Evolutionary conservation across 1,140 invertebrate genomes (phyloP).

Genomic region (Drosophila orena): DNA sequence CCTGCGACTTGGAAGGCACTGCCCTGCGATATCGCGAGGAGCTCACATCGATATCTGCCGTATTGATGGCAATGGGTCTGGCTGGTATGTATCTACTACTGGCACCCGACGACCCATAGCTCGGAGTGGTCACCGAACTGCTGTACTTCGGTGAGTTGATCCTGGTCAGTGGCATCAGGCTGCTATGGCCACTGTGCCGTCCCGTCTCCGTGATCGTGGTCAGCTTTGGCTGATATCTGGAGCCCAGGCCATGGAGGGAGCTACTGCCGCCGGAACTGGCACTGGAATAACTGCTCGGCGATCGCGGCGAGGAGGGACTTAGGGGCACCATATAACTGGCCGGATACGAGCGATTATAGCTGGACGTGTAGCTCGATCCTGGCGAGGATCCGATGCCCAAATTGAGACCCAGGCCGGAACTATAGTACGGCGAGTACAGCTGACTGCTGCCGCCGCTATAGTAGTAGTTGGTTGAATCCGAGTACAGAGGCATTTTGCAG

Average conservation of each 20-base stretch:
- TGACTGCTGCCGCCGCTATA: constrained; percentile 85
- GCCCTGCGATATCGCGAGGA: constrained; percentile 86
- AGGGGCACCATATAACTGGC: constrained; percentile 76
- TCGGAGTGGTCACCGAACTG: constrained; percentile 18
- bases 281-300: constrained; percentile 42
- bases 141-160: constrained; percentile 85
- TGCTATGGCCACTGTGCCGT: constrained; percentile 56
- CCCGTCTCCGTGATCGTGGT: constrained; percentile 89
- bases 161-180: constrained; percentile 81
- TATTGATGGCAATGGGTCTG: constrained; percentile 90
- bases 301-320: constrained; percentile 51
- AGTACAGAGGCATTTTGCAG: constrained; percentile 80
- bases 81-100: constrained; percentile 85
- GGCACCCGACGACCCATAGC: constrained; percentile 36
- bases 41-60: constrained; percentile 93
- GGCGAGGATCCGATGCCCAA: constrained; percentile 18
- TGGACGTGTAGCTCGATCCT: constrained; percentile 62
- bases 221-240: constrained; percentile 89
- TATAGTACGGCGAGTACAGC: constrained; percentile 86
- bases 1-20: constrained; percentile 36
- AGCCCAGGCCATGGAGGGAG: constrained; percentile 73
- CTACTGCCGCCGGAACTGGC: constrained; percentile 47
- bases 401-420: constrained; percentile 79
- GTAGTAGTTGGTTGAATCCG: constrained; percentile 76
- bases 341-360: constrained; percentile 70